phyloP scores from a whole-genome alignment of 2,113 vertebrate genomes.

The Cichladusa arquata region DNA sequence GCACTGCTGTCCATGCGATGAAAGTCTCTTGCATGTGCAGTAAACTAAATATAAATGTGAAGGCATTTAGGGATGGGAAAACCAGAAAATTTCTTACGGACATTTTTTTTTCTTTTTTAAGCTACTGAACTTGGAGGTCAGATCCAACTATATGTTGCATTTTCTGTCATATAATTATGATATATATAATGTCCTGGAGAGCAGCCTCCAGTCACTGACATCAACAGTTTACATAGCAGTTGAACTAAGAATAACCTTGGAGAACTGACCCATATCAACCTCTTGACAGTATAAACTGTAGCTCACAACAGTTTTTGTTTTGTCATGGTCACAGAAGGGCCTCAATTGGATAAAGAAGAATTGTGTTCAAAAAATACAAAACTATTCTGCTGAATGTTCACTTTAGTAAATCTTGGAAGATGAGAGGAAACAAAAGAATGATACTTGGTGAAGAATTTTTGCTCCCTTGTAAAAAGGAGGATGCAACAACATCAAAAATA shows the following conservation, averaged over 20 bases:
- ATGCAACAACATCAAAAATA: background rate
- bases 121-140: background rate
- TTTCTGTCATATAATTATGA: constrained; percentile 51
- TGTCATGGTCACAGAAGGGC: background rate
- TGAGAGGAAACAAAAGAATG: background rate
- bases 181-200: constrained; percentile 30
- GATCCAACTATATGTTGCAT: constrained; percentile 11
- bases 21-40: background rate
- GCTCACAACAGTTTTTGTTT: constrained; percentile 10
- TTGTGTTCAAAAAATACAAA: background rate
- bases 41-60: background rate
- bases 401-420: constrained; percentile 21
- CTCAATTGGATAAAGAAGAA: background rate
- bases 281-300: constrained; percentile 47
- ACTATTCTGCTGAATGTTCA: background rate
- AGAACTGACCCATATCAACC: constrained; percentile 36
- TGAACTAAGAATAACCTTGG: constrained; percentile 67
- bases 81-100: background rate
- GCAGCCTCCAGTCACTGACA: constrained; percentile 33
- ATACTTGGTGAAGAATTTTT: background rate
- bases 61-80: background rate
- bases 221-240: constrained; percentile 39
- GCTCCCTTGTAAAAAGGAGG: background rate
- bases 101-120: background rate
- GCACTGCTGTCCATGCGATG: background rate